Evolutionary conservation across 2,113 vertebrate genomes (phyloP), one percentile per base, ranked within the genome.

Genomic region (Leptobrachium leishanense): DNA sequence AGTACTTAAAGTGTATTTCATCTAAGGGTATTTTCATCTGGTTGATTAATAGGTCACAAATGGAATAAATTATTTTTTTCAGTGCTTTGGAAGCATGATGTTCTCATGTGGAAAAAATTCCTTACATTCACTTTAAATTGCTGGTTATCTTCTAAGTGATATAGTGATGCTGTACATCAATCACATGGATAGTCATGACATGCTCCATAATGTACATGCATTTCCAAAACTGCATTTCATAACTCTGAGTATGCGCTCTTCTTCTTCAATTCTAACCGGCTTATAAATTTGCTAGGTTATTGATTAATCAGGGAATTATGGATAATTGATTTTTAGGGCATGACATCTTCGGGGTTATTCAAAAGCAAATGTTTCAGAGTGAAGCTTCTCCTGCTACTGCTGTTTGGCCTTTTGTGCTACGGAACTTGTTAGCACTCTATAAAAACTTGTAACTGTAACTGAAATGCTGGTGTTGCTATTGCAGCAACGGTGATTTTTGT

Each of bases 41-140:
- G 15, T 43, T 76, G 76, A 76, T 67, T 81, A 82, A 66, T 69
- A 2, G 39, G 10, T 76, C 74, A 83, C 80, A 41, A 13, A 3
- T 43, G 75, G 67, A 69, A 70, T 68, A 50, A 42, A 71, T 50
- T 11, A 20, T 9, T 39, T 63, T 39, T 75, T 39, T 74, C 42
- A 44, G 31, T 74, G 50, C 31, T 57, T 67, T 42, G 76, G 6
- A 3, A 55, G 4, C 72, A 2, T 70, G 6, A 31, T 44, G 15
- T 77, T 55, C 53, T 1, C 69, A 74, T 57, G 66, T 64, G 68
- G 57, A 69, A 79, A 66, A 74, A 11, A 82, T 66, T 59, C 6
- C 2, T 76, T 59, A 2, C 8, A 7, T 75, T 70, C 43, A 70
- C 63, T 59, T 50, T 68, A 71, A 81, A 57, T 70, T 74, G 43